Percentiles rank a stretch among this genome's conserved stretches.
phyloP scores from a whole-genome alignment of 2,888 invertebrate species.

The Pollenia amentaria region DNA sequence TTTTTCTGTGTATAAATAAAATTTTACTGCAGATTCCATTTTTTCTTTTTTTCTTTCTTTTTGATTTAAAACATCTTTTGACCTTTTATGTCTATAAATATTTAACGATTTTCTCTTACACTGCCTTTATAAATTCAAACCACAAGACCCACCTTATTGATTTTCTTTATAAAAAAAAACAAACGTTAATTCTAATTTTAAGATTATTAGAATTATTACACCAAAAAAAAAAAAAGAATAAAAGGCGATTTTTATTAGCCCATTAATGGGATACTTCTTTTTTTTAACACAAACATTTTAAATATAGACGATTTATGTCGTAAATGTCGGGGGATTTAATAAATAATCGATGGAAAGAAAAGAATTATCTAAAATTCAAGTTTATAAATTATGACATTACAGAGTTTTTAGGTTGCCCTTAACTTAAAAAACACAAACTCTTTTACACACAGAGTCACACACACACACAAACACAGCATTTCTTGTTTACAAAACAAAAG shows the following conservation, averaged over 20 bases:
- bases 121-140: background rate
- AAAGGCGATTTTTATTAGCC: conserved; percentile 35
- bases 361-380: conserved; percentile 48
- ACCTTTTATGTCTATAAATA: background rate
- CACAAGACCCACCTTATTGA: conserved; percentile 4
- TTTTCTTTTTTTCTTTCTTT: too few relatives aligned
- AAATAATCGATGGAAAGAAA: background rate
- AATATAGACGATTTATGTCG: conserved; percentile 35
- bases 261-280: background rate
- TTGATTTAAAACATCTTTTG: background rate
- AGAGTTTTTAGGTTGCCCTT: conserved; percentile 24
- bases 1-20: too few relatives aligned
- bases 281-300: background rate
- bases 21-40: too few relatives aligned
- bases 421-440: conserved; percentile 1
- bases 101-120: background rate
- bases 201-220: background rate
- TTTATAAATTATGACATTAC: conserved; percentile 68
- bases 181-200: background rate
- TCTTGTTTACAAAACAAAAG: conserved; percentile 43
- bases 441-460: conserved; percentile 1
- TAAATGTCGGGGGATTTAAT: conserved; percentile 41
- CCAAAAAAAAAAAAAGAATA: background rate
- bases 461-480: background rate
- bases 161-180: background rate